Base-by-base conservation (phyloP, 1,140 invertebrate species). In the Brachionus sp. region DNA sequence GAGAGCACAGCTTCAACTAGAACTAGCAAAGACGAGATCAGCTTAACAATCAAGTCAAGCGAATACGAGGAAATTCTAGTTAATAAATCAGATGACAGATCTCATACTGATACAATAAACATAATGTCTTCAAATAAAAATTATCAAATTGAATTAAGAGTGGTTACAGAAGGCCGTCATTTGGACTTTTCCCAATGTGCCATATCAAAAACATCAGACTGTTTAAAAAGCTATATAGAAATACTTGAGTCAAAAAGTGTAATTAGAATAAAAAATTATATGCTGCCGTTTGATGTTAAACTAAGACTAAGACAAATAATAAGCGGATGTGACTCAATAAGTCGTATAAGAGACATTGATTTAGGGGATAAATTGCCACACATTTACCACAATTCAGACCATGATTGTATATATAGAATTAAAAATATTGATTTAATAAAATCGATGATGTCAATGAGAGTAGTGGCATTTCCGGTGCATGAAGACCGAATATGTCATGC, bases 341-440 rank as follows among this genome's bases (percentile, higher is more conserved):
- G 35, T 42, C 50, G 77, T 35, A 16, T 80, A 12, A 25, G 77
- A 16, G 77, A 80, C 37, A 80, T 80, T 80, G n/a, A 62, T 16
- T 19, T 80, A 10, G 77, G 42, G 5, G 35, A 35, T 10, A 5
- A 62, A 12, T 16, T 80, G 19, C 50, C 77, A 62, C 16, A 12
- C 25, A 62, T 80, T 29, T 80, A 80, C 39, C 77, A 80, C 50
- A 66, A 80, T 66, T 80, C 77, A 19, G 77, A 80, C 35, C 77
- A 66, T 62, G 77, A 80, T 19, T 80, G 77, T 42, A 80, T 66
- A 10, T 80, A 62, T 12, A 23, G 77, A 25, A 62, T 80, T 12
- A 35, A 80, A 62, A 80, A 80, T 10, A n/a, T 19, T 12, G 77
- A 62, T 44, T 13, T 29, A 9, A 19, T 42, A 12, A 80, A 29